Evolutionary conservation across 2,888 invertebrate species (phyloP).

Genomic region (Hylaea fasciaria): DNA sequence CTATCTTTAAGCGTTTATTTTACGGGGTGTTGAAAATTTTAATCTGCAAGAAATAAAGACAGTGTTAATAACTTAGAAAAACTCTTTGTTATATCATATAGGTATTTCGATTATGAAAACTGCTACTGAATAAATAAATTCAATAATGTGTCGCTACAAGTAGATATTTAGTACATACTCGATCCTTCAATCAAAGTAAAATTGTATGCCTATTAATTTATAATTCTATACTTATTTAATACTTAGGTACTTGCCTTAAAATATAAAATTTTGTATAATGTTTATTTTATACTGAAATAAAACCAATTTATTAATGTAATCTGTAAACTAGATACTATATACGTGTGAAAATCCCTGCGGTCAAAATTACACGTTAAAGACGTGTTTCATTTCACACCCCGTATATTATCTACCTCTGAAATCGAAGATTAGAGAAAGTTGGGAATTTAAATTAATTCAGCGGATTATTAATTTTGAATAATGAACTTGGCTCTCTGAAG

Average conservation of each 20-base stretch:
- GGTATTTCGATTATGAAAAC: too few relatives aligned
- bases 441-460: constrained; percentile 78
- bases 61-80: too few relatives aligned
- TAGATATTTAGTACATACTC: too few relatives aligned
- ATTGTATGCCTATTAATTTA: too few relatives aligned
- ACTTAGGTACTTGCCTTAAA: too few relatives aligned
- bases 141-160: too few relatives aligned
- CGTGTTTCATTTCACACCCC: constrained; percentile 56
- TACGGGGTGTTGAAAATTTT: constrained; percentile 42
- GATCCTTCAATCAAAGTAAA: too few relatives aligned
- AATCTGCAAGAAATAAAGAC: too few relatives aligned
- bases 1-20: constrained; percentile 39
- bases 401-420: constrained; percentile 60
- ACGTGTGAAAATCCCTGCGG: constrained; percentile 36
- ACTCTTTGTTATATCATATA: too few relatives aligned
- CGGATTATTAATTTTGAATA: constrained; percentile 82
- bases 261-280: too few relatives aligned
- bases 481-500: constrained; percentile 54
- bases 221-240: too few relatives aligned
- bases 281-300: constrained; percentile 3
- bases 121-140: too few relatives aligned
- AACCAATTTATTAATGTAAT: constrained; percentile 3
- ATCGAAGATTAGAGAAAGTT: constrained; percentile 71
- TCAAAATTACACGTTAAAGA: constrained; percentile 30
- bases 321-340: constrained; percentile 2